A percentile compares a stretch with the other conserved stretches of the same genome.
These are phyloP conservation scores for Tor tambroides DNA, from an alignment of 2,113 vertebrate genomes.

Conservation along the genomic window DNA sequence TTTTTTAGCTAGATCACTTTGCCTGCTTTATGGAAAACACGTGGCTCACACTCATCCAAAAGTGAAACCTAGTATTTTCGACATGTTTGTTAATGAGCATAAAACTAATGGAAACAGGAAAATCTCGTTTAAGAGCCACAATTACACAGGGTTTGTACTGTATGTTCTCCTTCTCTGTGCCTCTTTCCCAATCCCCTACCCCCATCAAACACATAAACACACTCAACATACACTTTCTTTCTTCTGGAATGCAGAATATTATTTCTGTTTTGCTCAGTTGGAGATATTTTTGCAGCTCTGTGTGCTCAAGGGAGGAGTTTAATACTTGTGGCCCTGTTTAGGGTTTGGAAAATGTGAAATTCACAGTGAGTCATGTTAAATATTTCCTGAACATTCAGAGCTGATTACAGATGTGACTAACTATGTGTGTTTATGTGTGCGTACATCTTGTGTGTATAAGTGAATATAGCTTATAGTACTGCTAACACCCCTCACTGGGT, in stretches of 20 bases:
- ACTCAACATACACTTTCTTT: background rate
- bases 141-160: conserved; percentile 24
- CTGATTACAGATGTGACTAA: conserved; percentile 17
- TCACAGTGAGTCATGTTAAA: conserved; percentile 44
- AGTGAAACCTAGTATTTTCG: conserved; percentile 31
- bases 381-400: conserved; percentile 47
- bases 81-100: conserved; percentile 37
- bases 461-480: background rate
- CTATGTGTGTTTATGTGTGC: conserved; percentile 1
- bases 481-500: background rate
- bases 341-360: conserved; percentile 54
- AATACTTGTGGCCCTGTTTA: conserved; percentile 18
- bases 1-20: conserved; percentile 50
- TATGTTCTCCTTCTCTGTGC: conserved; percentile 17
- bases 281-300: conserved; percentile 29
- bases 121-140: background rate
- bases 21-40: conserved; percentile 41
- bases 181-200: background rate
- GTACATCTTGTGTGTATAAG: background rate
- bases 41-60: conserved; percentile 29
- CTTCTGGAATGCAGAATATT: conserved; percentile 43
- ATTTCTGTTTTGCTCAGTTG: conserved; percentile 43
- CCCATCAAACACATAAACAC: background rate
- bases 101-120: conserved; percentile 30
- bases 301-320: conserved; percentile 39